Conservation (phyloP, 2,113 vertebrate species). For the Salminus brasiliensis region DNA sequence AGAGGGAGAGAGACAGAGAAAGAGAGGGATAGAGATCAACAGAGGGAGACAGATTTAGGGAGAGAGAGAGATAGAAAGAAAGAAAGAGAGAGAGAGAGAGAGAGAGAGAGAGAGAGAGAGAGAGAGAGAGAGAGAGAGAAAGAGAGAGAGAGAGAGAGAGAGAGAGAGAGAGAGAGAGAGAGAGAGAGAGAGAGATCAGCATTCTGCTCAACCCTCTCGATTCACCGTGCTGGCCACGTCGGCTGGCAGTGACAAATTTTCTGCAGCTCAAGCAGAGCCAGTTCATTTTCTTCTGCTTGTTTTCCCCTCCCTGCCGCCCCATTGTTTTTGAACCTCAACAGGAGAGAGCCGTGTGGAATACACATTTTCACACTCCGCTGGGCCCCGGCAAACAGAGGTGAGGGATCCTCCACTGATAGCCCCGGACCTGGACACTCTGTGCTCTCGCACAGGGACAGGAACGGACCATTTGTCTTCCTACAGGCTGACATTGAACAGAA, state of each 20-base stretch:
- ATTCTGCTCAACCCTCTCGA: conserved; percentile 44
- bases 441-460: not conserved
- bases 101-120: not conserved
- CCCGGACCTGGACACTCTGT: not conserved
- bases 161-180: not conserved
- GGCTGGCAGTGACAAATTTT: conserved; percentile 52
- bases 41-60: too few species aligned
- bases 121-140: not conserved
- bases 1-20: too few species aligned
- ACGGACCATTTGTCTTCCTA: conserved; percentile 27
- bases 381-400: conserved; percentile 16
- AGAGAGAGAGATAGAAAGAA: too few species aligned
- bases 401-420: conserved; percentile 16
- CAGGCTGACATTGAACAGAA: not conserved
- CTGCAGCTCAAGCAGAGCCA: conserved; percentile 41
- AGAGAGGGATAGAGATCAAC: too few species aligned
- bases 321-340: conserved; percentile 50
- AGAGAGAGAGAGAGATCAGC: conserved; percentile 37
- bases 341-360: conserved; percentile 32
- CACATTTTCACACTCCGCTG: conserved; percentile 41
- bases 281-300: conserved; percentile 51
- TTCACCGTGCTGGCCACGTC: conserved; percentile 30
- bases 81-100: not conserved
- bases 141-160: not conserved
- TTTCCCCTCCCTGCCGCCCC: conserved; percentile 16